Percentiles rank a stretch among this genome's conserved stretches.
These are phyloP conservation scores for Hyles lineata DNA, from an alignment of 2,888 invertebrate genomes.

Conservation along the genomic window DNA sequence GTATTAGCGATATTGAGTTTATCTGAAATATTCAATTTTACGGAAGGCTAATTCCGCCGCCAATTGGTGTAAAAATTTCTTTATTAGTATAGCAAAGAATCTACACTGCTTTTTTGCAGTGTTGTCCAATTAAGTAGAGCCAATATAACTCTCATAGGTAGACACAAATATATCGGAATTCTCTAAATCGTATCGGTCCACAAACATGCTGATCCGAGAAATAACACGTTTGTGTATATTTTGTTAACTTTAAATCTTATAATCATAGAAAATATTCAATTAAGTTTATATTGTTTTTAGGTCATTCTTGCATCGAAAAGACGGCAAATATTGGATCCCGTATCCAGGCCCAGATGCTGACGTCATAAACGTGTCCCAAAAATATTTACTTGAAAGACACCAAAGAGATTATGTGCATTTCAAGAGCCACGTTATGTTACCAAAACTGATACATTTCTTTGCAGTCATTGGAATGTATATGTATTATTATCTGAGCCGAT, in stretches of 20 bases:
- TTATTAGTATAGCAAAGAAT: no score
- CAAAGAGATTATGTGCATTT: conserved; percentile 53
- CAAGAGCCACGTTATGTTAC: conserved; percentile 58
- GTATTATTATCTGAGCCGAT: conserved; percentile 54
- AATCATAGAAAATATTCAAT: background rate
- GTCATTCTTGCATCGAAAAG: conserved; percentile 58
- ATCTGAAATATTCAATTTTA: no score
- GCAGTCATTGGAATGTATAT: conserved; percentile 54
- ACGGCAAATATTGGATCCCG: conserved; percentile 57
- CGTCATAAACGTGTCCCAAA: conserved; percentile 57
- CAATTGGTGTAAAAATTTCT: no score
- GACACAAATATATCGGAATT: no score
- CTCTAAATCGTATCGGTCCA: no score
- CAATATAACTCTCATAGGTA: no score
- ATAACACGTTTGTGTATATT: background rate
- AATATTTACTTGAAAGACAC: conserved; percentile 50
- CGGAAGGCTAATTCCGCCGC: no score
- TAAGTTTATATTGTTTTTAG: conserved; percentile 48
- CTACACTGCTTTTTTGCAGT: no score
- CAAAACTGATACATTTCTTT: conserved; percentile 53
- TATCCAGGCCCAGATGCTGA: conserved; percentile 61
- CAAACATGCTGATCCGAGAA: background rate
- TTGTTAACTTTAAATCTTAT: background rate
- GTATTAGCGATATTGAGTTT: conserved; percentile 41
- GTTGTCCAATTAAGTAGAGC: no score